Evolutionary conservation across 2,888 invertebrate species (phyloP).

Genomic region (Ormyrus pomaceus): DNA sequence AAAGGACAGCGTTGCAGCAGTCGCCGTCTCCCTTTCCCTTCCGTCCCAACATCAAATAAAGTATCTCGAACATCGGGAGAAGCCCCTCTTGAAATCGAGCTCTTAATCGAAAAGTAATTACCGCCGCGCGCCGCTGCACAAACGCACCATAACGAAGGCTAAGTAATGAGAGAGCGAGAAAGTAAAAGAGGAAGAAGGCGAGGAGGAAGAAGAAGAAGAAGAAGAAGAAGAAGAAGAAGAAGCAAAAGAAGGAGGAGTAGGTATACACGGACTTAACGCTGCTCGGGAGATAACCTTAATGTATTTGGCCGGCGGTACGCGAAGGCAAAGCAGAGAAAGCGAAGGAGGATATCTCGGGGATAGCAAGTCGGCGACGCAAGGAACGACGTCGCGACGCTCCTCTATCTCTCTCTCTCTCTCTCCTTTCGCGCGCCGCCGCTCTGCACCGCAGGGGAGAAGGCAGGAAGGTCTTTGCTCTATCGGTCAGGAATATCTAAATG

Average conservation of each 20-base stretch:
- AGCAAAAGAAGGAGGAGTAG: no score
- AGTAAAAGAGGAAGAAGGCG: slow-evolving; percentile 29
- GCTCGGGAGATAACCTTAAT: slow-evolving; percentile 55
- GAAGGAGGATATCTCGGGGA: slow-evolving; percentile 35
- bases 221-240: no score
- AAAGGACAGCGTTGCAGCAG: background rate
- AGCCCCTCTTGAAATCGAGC: slow-evolving; percentile 33
- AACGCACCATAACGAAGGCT: slow-evolving; percentile 33
- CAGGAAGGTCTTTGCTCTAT: slow-evolving; percentile 29
- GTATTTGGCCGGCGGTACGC: slow-evolving; percentile 37
- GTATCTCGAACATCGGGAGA: slow-evolving; percentile 1
- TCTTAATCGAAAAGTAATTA: slow-evolving; percentile 56
- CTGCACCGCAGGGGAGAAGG: background rate
- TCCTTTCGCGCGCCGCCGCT: slow-evolving; percentile 7
- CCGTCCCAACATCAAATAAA: slow-evolving; percentile 32
- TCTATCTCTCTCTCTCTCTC: slow-evolving; percentile 13
- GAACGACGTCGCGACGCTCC: slow-evolving; percentile 17
- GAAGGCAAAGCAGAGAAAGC: slow-evolving; percentile 12
- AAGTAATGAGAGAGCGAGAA: slow-evolving; percentile 40
- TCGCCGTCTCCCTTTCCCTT: background rate
- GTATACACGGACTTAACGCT: slow-evolving; percentile 29
- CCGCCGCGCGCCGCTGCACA: background rate
- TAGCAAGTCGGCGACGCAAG: background rate
- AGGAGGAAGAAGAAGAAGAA: background rate
- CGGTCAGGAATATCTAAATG: slow-evolving; percentile 56